phyloP scores from a whole-genome alignment of 2,113 vertebrate species.

The Coreoperca whiteheadi region DNA sequence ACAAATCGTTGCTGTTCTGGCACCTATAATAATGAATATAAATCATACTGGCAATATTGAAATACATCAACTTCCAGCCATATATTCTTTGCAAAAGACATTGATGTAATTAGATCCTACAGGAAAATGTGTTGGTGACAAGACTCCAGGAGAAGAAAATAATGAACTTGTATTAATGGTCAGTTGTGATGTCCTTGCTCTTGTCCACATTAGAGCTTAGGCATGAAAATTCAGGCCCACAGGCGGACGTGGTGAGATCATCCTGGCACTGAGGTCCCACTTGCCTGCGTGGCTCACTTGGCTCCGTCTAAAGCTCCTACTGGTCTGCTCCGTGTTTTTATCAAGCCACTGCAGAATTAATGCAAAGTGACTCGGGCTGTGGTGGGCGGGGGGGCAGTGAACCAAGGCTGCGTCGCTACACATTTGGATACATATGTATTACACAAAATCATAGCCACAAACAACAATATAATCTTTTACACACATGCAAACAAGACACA shows the following conservation, averaged over 20 bases:
- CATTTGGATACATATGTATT: slow-evolving; percentile 16
- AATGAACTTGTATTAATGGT: slow-evolving; percentile 38
- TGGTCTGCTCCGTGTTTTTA: slow-evolving; percentile 66
- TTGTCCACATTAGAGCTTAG: slow-evolving; percentile 34
- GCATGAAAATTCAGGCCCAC: slow-evolving; percentile 41
- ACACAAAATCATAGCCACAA: not conserved
- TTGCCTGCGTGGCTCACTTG: slow-evolving; percentile 63
- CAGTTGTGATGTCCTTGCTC: slow-evolving; percentile 57
- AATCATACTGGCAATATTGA: not conserved
- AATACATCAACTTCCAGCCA: not conserved
- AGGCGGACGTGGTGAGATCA: slow-evolving; percentile 66
- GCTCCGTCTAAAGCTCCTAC: slow-evolving; percentile 53
- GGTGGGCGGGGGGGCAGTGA: slow-evolving; percentile 51
- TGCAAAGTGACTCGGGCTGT: slow-evolving; percentile 77
- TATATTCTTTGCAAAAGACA: not conserved
- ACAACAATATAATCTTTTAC: not conserved
- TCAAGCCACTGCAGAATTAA: slow-evolving; percentile 73
- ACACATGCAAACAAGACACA: not conserved
- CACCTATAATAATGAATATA: not conserved
- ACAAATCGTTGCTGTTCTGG: not conserved
- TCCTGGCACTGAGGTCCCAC: slow-evolving; percentile 56
- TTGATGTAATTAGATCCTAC: slow-evolving; percentile 1
- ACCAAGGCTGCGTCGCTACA: slow-evolving; percentile 26
- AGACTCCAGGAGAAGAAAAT: slow-evolving; percentile 19
- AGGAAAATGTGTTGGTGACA: not conserved